Conservation (phyloP, 2,797 vertebrate genomes). For the Tachyglossus aculeatus region DNA sequence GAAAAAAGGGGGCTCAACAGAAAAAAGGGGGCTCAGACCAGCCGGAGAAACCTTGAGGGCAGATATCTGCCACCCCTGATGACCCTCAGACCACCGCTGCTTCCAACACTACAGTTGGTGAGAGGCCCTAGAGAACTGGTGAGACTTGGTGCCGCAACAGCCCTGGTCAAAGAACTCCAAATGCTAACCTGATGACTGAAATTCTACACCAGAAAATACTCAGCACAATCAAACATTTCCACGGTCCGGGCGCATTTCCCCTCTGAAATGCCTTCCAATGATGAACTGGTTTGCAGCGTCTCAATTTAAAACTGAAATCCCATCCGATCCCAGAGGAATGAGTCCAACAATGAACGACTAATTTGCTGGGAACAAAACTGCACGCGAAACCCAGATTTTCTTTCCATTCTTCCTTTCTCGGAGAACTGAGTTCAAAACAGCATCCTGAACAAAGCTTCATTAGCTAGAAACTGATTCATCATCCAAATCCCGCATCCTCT, state of each 20-base stretch:
- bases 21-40: conserved; percentile 10
- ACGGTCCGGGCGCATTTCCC: conserved; percentile 5
- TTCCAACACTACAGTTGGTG: too few relatives aligned
- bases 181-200: conserved; percentile 22
- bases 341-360: background rate
- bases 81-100: too few relatives aligned
- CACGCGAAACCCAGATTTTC: background rate
- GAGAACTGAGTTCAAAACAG: background rate
- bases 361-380: background rate
- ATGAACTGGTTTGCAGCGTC: background rate
- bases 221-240: conserved; percentile 26
- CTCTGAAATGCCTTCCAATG: background rate
- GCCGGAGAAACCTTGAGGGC: too few relatives aligned
- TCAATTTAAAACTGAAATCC: background rate
- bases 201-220: conserved; percentile 19
- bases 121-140: too few relatives aligned
- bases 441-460: background rate
- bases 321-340: background rate
- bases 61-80: too few relatives aligned
- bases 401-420: background rate
- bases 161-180: conserved; percentile 20
- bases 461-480: background rate
- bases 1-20: fast-evolving
- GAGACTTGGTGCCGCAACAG: too few relatives aligned
- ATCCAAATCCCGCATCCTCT: background rate